Percentiles rank a stretch among this genome's conserved stretches.
These are phyloP conservation scores for Aplysia californica DNA, from an alignment of 1,140 invertebrate species.

Conservation along the genomic window DNA sequence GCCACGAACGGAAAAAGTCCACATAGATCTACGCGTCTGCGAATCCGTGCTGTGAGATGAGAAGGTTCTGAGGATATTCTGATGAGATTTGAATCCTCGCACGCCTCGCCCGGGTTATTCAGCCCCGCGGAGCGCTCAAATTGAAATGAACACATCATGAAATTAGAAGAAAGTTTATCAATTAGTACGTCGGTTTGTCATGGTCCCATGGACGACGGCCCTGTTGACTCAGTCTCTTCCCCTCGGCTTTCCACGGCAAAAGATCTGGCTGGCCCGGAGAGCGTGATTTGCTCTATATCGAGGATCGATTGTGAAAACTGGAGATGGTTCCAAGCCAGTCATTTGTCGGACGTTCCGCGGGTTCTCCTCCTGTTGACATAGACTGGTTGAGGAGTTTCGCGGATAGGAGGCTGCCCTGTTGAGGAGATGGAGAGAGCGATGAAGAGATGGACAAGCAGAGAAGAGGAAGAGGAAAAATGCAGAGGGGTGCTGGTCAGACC, in stretches of 20 bases:
- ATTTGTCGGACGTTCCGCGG: not conserved
- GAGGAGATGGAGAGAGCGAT: constrained; percentile 1
- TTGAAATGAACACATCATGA: not conserved
- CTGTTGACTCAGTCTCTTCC: not conserved
- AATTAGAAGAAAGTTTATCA: not conserved
- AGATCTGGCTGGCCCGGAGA: not conserved
- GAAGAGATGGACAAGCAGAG: not conserved
- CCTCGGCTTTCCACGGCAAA: too few relatives aligned
- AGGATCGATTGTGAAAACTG: not conserved
- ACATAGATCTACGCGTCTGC: too few relatives aligned
- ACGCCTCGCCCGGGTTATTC: too few relatives aligned
- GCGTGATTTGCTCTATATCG: not conserved
- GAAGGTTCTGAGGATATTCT: too few relatives aligned
- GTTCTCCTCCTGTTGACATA: too few relatives aligned
- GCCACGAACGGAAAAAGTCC: too few relatives aligned
- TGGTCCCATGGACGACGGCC: not conserved
- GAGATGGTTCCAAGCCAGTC: not conserved
- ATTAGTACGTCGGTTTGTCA: not conserved
- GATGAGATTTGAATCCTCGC: too few relatives aligned
- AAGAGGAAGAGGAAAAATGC: not conserved
- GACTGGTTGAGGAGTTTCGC: too few relatives aligned
- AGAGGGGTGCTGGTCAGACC: too few relatives aligned
- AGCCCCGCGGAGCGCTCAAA: not conserved
- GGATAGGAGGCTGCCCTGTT: too few relatives aligned
- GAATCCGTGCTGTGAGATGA: too few relatives aligned